Evolutionary conservation across 2,797 vertebrate species (phyloP).

Genomic region (Pampus argenteus): DNA sequence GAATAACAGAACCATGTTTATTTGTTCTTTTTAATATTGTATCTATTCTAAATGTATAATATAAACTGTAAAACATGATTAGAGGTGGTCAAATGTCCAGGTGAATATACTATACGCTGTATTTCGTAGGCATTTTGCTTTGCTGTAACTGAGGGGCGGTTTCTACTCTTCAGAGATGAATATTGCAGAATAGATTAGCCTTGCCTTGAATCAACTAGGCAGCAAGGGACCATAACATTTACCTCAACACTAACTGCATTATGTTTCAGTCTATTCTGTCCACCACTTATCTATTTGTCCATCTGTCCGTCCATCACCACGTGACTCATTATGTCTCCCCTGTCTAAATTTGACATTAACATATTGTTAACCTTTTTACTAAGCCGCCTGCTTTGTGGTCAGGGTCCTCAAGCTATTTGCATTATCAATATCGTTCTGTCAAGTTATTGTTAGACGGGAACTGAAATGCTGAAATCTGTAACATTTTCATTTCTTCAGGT

Average conservation of each 20-base stretch:
- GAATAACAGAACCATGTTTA: constrained; percentile 54
- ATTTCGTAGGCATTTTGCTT: constrained; percentile 54
- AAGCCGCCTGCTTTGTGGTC: constrained; percentile 78
- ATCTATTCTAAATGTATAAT: constrained; percentile 61
- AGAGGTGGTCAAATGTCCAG: constrained; percentile 42
- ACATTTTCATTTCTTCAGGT: constrained; percentile 41
- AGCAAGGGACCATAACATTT: constrained; percentile 62
- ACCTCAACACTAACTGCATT: constrained; percentile 64
- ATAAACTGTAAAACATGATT: constrained; percentile 50
- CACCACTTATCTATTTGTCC: constrained; percentile 30
- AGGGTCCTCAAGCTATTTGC: constrained; percentile 69
- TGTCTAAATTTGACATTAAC: constrained; percentile 42
- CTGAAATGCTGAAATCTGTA: constrained; percentile 61
- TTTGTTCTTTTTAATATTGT: constrained; percentile 57
- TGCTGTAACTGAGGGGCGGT: constrained; percentile 41
- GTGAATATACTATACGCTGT: constrained; percentile 44
- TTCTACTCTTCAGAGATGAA: constrained; percentile 37
- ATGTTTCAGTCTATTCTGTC: constrained; percentile 42
- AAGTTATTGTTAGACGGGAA: constrained; percentile 43
- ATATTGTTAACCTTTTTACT: constrained; percentile 56
- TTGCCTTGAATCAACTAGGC: constrained; percentile 59
- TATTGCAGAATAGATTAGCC: constrained; percentile 56
- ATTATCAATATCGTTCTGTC: constrained; percentile 60
- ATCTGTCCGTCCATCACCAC: constrained; percentile 1
- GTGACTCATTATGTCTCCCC: constrained; percentile 38